Evolutionary conservation across 2,888 invertebrate genomes (phyloP).

Genomic region (Cephalotes varians): DNA sequence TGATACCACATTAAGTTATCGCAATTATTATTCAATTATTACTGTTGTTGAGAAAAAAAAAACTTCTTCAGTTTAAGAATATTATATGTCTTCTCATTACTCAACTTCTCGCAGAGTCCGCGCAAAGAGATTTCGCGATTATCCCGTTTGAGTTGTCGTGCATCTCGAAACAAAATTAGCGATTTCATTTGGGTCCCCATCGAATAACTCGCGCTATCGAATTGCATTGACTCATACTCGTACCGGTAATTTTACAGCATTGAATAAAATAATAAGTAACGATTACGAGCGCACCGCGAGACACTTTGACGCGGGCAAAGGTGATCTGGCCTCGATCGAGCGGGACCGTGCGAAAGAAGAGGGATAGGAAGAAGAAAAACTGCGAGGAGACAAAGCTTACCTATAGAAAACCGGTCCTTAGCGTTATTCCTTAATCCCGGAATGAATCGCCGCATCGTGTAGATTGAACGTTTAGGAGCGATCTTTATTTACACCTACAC

Average conservation of each 20-base stretch:
- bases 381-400: conserved; percentile 21
- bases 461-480: conserved; percentile 33
- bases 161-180: not conserved
- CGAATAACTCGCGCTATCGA: conserved; percentile 13
- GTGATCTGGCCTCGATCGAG: conserved; percentile 23
- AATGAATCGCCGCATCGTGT: conserved; percentile 22
- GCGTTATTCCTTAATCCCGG: conserved; percentile 31
- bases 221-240: conserved; percentile 24
- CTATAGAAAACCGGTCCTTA: conserved; percentile 36
- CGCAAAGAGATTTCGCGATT: not conserved
- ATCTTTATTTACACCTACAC: conserved; percentile 63
- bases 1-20: not conserved
- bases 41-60: not conserved
- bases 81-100: not conserved
- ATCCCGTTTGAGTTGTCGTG: not conserved
- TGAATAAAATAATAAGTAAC: conserved; percentile 43
- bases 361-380: not conserved
- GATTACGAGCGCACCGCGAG: conserved; percentile 44
- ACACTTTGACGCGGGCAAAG: conserved; percentile 32
- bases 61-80: not conserved
- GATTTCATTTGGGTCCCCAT: not conserved
- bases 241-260: not conserved
- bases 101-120: not conserved
- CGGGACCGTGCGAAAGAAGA: not conserved
- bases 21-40: conserved; percentile 1